Percentiles rank a stretch among this genome's conserved stretches.
Conservation (phyloP, 2,113 vertebrate species). For the Patagioenas fasciata region DNA sequence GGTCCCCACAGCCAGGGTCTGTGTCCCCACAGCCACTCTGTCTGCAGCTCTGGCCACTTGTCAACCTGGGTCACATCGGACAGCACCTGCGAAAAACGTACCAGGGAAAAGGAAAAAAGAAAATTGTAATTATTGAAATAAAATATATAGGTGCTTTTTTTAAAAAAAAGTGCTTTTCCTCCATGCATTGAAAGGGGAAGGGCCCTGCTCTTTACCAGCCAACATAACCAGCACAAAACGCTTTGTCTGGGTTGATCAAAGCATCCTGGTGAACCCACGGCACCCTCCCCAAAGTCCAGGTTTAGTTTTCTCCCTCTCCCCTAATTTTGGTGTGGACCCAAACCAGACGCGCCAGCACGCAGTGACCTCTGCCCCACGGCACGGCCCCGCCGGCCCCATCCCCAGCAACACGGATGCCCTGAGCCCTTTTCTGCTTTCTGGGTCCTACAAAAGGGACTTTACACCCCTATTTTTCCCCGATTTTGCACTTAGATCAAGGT, state of each 20-base stretch:
- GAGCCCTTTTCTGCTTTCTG: not conserved
- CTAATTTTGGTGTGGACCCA: not conserved
- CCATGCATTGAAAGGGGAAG: not conserved
- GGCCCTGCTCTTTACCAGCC: not conserved
- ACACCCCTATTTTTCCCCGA: not conserved
- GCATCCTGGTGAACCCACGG: no score
- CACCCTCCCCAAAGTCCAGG: not conserved
- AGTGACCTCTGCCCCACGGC: not conserved
- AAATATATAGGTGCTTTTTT: not conserved
- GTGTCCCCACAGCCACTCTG: not conserved
- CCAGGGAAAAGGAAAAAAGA: not conserved
- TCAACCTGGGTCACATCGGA: not conserved
- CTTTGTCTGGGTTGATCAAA: not conserved
- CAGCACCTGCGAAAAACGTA: not conserved
- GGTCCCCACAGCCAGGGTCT: fast-evolving
- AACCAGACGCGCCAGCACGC: fast-evolving
- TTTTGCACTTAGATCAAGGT: not conserved
- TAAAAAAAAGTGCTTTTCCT: not conserved
- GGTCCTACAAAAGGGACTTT: not conserved
- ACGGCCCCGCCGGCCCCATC: not conserved
- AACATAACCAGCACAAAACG: fast-evolving
- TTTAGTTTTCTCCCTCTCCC: not conserved
- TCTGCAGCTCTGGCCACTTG: fast-evolving
- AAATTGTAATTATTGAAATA: not conserved
- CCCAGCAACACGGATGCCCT: fast-evolving